These are phyloP conservation scores for Callospermophilus lateralis DNA, from an alignment of 2,113 vertebrate genomes.

Conservation along the genomic window DNA sequence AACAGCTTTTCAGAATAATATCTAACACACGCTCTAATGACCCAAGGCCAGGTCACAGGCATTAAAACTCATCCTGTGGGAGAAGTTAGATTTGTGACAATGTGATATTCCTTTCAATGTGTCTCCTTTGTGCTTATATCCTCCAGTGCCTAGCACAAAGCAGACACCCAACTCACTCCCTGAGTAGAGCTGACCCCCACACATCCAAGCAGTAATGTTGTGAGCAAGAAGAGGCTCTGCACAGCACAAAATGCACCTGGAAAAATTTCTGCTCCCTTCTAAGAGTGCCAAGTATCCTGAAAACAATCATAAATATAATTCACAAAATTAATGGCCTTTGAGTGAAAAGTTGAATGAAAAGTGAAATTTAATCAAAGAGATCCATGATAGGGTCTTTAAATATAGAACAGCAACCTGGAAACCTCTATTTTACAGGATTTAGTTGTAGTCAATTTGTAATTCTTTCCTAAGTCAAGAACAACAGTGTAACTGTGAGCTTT, in stretches of 20 bases:
- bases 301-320: conserved; percentile 15
- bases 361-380: neutral
- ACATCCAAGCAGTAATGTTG: too few relatives aligned
- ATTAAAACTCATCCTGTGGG: neutral
- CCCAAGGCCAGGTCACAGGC: conserved; percentile 11
- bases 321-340: conserved; percentile 30
- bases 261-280: neutral
- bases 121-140: neutral
- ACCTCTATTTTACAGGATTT: neutral
- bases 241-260: neutral
- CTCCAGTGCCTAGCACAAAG: neutral
- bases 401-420: neutral
- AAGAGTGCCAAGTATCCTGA: conserved; percentile 8
- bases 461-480: conserved; percentile 54
- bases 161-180: neutral
- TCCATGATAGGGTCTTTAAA: conserved; percentile 26
- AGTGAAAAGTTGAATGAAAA: neutral
- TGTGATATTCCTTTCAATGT: neutral
- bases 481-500: conserved; percentile 36
- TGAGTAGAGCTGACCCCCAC: neutral
- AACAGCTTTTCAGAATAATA: conserved; percentile 39
- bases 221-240: neutral
- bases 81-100: conserved; percentile 16
- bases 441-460: neutral
- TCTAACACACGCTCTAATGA: conserved; percentile 8